phyloP scores from a whole-genome alignment of 2,797 vertebrate genomes.

The Gouania willdenowi region DNA sequence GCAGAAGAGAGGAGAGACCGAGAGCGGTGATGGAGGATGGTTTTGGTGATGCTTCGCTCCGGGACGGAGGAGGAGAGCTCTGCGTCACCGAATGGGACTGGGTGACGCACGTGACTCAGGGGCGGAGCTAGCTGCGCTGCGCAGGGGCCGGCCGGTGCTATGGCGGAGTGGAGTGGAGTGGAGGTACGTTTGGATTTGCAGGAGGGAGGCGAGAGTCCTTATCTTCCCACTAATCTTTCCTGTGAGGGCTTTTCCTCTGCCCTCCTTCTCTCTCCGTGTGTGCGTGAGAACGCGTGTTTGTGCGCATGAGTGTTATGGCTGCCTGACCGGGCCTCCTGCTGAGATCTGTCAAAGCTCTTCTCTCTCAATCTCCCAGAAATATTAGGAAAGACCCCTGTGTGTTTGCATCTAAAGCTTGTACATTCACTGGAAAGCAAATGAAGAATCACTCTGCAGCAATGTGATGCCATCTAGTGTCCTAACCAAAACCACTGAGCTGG shows the following conservation, averaged over 20 bases:
- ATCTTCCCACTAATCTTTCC: neutral
- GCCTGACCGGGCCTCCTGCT: no score
- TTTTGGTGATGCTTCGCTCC: constrained; percentile 74
- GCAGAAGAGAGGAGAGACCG: constrained; percentile 28
- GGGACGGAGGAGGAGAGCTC: no score
- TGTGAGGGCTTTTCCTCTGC: neutral
- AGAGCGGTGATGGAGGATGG: constrained; percentile 45
- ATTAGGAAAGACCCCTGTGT: neutral
- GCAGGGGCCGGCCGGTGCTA: no score
- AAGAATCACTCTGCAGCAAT: constrained; percentile 27
- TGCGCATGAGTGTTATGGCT: no score
- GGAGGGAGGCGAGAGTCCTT: constrained; percentile 1
- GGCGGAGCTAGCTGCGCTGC: constrained; percentile 79
- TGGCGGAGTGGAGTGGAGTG: constrained; percentile 76
- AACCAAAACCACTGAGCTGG: no score
- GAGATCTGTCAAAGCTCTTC: neutral
- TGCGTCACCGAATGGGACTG: constrained; percentile 83
- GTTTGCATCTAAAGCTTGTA: neutral
- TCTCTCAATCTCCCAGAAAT: neutral
- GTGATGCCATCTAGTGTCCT: constrained; percentile 70
- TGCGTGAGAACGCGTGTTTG: no score
- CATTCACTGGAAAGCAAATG: neutral
- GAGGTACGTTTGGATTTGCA: constrained; percentile 23
- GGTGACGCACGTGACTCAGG: constrained; percentile 78
- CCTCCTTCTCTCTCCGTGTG: neutral